Conservation (phyloP, 1,140 invertebrate species). For the Acromyrmex echinatior region DNA sequence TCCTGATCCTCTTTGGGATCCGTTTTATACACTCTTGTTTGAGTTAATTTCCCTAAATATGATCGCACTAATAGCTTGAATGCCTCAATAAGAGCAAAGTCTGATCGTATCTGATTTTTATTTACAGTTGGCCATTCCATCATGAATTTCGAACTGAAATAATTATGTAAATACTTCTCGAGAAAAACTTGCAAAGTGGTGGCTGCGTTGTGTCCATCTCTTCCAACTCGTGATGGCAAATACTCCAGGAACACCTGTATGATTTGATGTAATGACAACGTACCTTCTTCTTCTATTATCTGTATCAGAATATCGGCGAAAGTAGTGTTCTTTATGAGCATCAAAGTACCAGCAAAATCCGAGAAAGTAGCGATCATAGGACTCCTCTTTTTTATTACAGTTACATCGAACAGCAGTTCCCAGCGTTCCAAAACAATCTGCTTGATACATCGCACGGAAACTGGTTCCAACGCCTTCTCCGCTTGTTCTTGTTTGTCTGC, state of each 20-base stretch:
- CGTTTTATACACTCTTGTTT: conserved; percentile 79
- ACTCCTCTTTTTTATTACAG: conserved; percentile 79
- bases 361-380: conserved; percentile 86
- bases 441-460: conserved; percentile 81
- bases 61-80: conserved; percentile 88
- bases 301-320: conserved; percentile 85
- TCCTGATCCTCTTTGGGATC: conserved; percentile 75
- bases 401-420: conserved; percentile 87
- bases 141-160: conserved; percentile 82
- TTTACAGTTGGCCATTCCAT: conserved; percentile 69
- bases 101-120: conserved; percentile 82
- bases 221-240: conserved; percentile 88
- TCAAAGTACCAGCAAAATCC: conserved; percentile 87
- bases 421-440: conserved; percentile 85
- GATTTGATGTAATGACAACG: conserved; percentile 86
- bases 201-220: conserved; percentile 86
- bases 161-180: conserved; percentile 86
- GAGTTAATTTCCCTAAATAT: conserved; percentile 87
- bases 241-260: conserved; percentile 89
- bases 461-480: conserved; percentile 83
- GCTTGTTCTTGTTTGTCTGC: conserved; percentile 86
- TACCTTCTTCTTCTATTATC: conserved; percentile 82
- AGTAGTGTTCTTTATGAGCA: conserved; percentile 84
- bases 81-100: conserved; percentile 86
- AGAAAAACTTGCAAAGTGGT: conserved; percentile 87